Conservation (phyloP, 2,797 vertebrate species). For the Bradypodion ventrale region DNA sequence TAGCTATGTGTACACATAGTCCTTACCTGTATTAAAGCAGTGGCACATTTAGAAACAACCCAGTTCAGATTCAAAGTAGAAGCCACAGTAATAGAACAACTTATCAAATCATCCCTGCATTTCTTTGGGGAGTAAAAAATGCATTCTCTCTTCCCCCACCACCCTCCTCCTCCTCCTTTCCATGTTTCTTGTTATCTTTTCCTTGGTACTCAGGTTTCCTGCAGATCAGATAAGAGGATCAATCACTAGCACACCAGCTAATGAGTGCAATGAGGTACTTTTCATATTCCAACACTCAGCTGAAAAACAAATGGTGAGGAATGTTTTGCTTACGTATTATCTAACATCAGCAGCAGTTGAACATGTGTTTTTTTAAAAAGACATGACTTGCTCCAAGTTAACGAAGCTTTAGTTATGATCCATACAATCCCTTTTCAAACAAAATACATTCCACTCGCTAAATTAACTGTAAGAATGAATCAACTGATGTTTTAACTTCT, state of each 20-base stretch:
- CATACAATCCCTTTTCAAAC: constrained; percentile 61
- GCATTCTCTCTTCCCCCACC: not conserved
- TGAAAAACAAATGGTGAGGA: constrained; percentile 72
- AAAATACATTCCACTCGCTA: constrained; percentile 57
- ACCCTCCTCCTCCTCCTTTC: not conserved
- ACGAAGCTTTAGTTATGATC: constrained; percentile 63
- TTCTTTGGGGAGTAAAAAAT: constrained; percentile 9
- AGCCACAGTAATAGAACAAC: not conserved
- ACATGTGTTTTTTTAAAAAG: constrained; percentile 62
- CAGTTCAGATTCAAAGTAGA: not conserved
- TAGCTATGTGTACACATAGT: not conserved
- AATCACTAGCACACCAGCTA: constrained; percentile 59
- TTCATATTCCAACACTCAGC: constrained; percentile 71
- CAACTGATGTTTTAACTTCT: constrained; percentile 47
- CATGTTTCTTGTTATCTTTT: constrained; percentile 8
- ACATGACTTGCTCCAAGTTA: constrained; percentile 64
- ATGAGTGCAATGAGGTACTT: constrained; percentile 40
- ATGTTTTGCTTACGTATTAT: constrained; percentile 60
- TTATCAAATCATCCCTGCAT: not conserved
- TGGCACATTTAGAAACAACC: not conserved
- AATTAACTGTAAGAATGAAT: constrained; percentile 50
- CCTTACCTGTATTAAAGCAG: not conserved
- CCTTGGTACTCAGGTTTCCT: constrained; percentile 54
- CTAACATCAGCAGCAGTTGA: constrained; percentile 67
- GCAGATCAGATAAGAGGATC: constrained; percentile 70